These are phyloP conservation scores for Drosophila rellima DNA, from an alignment of 2,888 invertebrate genomes.

Conservation along the genomic window DNA sequence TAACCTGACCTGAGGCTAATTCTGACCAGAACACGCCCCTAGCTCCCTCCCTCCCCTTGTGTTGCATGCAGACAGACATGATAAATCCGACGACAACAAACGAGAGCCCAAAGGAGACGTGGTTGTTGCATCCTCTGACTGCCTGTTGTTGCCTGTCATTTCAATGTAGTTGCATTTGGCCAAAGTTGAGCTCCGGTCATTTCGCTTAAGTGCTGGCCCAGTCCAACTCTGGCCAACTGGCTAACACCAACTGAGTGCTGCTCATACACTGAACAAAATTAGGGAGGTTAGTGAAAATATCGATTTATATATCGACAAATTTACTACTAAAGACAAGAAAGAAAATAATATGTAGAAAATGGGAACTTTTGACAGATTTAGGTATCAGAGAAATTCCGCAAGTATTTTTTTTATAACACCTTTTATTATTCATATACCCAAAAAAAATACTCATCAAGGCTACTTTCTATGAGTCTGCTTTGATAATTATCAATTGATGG, in stretches of 20 bases:
- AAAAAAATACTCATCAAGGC: too few species aligned
- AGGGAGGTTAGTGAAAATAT: background rate
- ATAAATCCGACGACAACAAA: slow-evolving; percentile 74
- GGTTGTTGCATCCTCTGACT: slow-evolving; percentile 34
- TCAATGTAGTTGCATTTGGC: slow-evolving; percentile 65
- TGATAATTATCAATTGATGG: too few species aligned
- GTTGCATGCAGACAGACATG: slow-evolving; percentile 61
- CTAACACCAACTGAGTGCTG: slow-evolving; percentile 35
- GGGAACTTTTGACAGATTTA: background rate
- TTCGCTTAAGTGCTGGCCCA: slow-evolving; percentile 69
- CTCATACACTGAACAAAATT: slow-evolving; percentile 38
- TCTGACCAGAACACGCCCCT: slow-evolving; percentile 41
- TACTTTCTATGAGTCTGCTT: too few species aligned
- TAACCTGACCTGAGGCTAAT: slow-evolving; percentile 73
- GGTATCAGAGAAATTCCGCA: too few species aligned
- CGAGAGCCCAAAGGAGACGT: slow-evolving; percentile 35
- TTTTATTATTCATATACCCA: too few species aligned
- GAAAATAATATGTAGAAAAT: background rate
- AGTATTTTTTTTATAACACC: too few species aligned
- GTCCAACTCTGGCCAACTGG: slow-evolving; percentile 30
- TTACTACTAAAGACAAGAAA: background rate
- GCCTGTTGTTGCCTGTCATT: slow-evolving; percentile 62
- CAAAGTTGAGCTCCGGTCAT: slow-evolving; percentile 72
- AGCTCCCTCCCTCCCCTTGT: slow-evolving; percentile 8
- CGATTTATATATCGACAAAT: background rate